Evolutionary conservation across 2,113 vertebrate genomes (phyloP), one percentile per base, ranked within the genome.

Genomic region (Lophura nycthemera): DNA sequence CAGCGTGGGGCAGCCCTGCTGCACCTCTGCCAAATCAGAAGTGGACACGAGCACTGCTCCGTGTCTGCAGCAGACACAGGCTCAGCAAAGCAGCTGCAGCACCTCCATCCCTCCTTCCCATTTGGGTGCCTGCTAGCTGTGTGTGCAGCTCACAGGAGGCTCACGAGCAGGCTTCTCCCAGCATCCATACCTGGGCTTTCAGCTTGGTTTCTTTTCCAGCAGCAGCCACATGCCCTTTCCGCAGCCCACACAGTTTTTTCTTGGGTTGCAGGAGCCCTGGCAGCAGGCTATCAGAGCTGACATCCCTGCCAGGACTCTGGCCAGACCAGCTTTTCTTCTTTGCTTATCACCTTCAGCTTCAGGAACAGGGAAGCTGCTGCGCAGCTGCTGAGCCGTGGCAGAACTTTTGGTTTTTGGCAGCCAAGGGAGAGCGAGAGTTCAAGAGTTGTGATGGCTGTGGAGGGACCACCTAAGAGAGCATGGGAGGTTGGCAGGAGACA

Each of bases 271-370:
- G 83, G 88, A 76, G 75, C 63, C 19, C 66, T 79, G 86, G 91
- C 91, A 78, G 86, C 0, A 0, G n/a, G 82, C 3, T 67, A 9
- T 30, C 4, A 0, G 59, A 21, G 79, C 60, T 63, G 71, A 11
- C 57, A 63, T 79, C 79, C 71, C 57, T 83, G 79, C 89, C 93
- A 43, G 83, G 71, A 45, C 91, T 70, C 83, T 6, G 78, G 54
- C 29, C 0, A 24, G 72, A 92, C 8, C 89, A 75, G 89, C 40
- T 92, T 86, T 86, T 73, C 89, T 61, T 77, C 89, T 88, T 88
- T 72, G 43, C 59, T 86, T 22, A 47, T 70, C 89, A 21, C 86
- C 70, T 29, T 1, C 3, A 52, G 85, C 67, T 72, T 12, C 1
- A 1, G 80, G 77, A 83, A 65, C 6, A 0, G 74, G 45, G 76